phyloP scores from a whole-genome alignment of 2,888 invertebrate genomes.

The Nezara viridula region DNA sequence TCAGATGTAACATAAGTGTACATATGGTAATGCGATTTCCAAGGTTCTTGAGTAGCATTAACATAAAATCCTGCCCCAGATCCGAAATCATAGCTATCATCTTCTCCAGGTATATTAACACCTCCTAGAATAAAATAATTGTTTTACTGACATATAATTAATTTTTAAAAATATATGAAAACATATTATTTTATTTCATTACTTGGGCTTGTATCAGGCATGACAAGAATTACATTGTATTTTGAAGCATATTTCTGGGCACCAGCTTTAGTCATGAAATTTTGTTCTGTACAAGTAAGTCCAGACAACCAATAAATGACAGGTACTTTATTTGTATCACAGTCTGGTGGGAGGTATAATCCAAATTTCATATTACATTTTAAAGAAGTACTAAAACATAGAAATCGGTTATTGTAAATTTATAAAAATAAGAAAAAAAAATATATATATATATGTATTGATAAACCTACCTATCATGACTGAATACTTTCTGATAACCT shows the following conservation, averaged over 20 bases:
- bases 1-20: conserved; percentile 93
- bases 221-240: conserved; percentile 88
- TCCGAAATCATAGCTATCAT: conserved; percentile 95
- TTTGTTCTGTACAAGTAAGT: conserved; percentile 93
- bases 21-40: conserved; percentile 95
- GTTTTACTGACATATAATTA: not conserved
- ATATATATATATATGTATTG: not conserved
- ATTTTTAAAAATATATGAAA: not conserved
- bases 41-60: conserved; percentile 91
- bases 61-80: conserved; percentile 96
- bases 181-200: conserved; percentile 59
- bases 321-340: conserved; percentile 75
- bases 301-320: conserved; percentile 94
- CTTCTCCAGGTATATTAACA: conserved; percentile 89
- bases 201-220: conserved; percentile 95
- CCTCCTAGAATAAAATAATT: conserved; percentile 73
- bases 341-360: conserved; percentile 88
- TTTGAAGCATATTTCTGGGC: conserved; percentile 92
- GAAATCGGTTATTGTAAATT: not conserved
- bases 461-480: conserved; percentile 79
- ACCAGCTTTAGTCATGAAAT: conserved; percentile 96
- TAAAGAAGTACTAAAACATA: conserved; percentile 74
- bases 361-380: conserved; percentile 95
- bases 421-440: not conserved
- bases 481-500: conserved; percentile 87